A percentile compares a stretch with the other conserved stretches of the same genome.
Conservation (phyloP, 2,797 vertebrate genomes). For the Danio tinwini region DNA sequence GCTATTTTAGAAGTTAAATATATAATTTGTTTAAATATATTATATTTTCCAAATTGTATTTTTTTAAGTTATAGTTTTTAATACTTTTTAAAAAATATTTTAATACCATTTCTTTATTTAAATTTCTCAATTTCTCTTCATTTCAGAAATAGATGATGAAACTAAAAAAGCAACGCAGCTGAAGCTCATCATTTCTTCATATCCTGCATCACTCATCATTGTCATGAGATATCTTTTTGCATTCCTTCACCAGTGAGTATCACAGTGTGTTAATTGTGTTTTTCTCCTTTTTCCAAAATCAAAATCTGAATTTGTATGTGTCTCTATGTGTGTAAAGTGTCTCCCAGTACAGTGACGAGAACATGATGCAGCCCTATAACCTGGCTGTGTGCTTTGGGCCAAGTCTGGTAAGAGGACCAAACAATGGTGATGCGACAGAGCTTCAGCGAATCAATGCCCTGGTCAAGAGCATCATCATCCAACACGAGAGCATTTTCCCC, state of each 20-base stretch:
- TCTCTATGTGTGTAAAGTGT: conserved; percentile 72
- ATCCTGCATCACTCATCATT: conserved; percentile 73
- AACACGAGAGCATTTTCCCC: conserved; percentile 84
- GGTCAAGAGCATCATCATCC: conserved; percentile 83
- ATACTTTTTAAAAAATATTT: too few relatives aligned
- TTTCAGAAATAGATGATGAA: conserved; percentile 80
- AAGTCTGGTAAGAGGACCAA: conserved; percentile 79
- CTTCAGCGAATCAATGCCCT: conserved; percentile 85
- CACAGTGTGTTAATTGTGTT: not conserved
- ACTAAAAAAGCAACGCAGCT: conserved; percentile 77
- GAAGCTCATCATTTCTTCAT: conserved; percentile 75
- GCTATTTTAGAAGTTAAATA: too few relatives aligned
- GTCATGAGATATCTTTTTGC: conserved; percentile 91
- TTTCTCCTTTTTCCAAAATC: not conserved
- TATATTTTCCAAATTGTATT: too few relatives aligned
- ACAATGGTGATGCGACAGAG: conserved; percentile 79
- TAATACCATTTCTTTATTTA: too few relatives aligned
- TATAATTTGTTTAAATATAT: too few relatives aligned
- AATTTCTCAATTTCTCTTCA: conserved; percentile 7
- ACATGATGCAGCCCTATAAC: conserved; percentile 95
- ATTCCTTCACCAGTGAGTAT: conserved; percentile 91
- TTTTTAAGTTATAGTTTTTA: too few relatives aligned
- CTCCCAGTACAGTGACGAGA: conserved; percentile 91
- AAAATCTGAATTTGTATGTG: conserved; percentile 8
- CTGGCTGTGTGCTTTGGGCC: conserved; percentile 93